Evolutionary conservation across 35 echinoderm and acorn worm genomes (phyloP).

Genomic region (Heliocidaris tuberculata): DNA sequence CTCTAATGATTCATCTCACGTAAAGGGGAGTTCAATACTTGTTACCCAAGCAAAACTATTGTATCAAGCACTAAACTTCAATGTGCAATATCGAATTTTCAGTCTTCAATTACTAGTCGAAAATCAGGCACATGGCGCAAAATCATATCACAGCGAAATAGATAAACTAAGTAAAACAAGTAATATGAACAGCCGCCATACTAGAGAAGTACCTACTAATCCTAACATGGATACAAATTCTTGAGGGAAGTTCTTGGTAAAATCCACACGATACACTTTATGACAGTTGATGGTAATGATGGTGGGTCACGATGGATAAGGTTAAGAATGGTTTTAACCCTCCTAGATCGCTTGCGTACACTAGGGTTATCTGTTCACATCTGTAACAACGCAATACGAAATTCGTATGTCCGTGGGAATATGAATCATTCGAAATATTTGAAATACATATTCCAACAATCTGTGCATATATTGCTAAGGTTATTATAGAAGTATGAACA

Average conservation of each 20-base stretch:
- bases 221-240: not conserved
- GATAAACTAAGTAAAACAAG: not conserved
- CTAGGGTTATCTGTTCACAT: not conserved
- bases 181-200: not conserved
- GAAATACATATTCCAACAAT: no score
- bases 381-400: not conserved
- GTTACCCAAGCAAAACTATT: no score
- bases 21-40: no score
- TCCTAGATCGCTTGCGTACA: not conserved
- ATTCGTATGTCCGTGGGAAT: no score
- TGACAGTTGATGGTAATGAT: slow-evolving; percentile 1
- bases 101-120: no score
- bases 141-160: not conserved
- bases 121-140: not conserved
- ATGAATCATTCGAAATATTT: no score
- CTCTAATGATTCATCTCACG: no score
- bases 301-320: not conserved
- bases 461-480: no score
- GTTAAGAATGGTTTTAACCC: slow-evolving; percentile 17
- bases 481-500: no score
- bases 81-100: no score
- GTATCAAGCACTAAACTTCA: no score
- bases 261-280: not conserved
- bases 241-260: not conserved
- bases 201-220: not conserved